phyloP scores from a whole-genome alignment of 2,888 invertebrate species.

The Leptopilina drosophilae region DNA sequence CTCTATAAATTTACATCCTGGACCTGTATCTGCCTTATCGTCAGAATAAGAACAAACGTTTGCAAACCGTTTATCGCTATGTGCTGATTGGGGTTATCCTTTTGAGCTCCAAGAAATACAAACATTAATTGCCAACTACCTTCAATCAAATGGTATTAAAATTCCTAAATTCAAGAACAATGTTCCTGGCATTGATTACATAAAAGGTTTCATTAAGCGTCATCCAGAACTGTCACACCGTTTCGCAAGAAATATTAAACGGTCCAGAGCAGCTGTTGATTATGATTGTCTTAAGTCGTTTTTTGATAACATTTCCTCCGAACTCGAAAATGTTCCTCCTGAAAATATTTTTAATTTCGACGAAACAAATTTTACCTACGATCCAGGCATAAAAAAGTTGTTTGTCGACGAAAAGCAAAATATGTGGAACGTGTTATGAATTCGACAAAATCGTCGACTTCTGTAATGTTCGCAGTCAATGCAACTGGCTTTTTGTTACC shows the following conservation, averaged over 20 bases:
- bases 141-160: background rate
- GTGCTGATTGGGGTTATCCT: constrained; percentile 20
- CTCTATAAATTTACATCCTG: background rate
- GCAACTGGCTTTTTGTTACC: background rate
- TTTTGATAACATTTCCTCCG: too few species aligned
- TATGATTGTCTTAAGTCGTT: too few species aligned
- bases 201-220: constrained; percentile 9
- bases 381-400: constrained; percentile 60
- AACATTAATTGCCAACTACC: too few species aligned
- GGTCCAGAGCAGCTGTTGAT: too few species aligned
- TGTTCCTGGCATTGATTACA: background rate
- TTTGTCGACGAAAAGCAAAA: constrained; percentile 47
- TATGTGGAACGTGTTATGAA: constrained; percentile 53
- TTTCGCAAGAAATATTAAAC: background rate
- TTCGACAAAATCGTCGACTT: constrained; percentile 43
- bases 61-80: constrained; percentile 12
- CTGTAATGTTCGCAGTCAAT: too few species aligned
- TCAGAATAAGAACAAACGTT: background rate
- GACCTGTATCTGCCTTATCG: background rate
- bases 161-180: background rate
- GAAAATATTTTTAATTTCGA: too few species aligned
- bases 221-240: background rate
- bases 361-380: too few species aligned
- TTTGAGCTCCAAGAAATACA: constrained; percentile 1
- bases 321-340: too few species aligned